A percentile compares a stretch with the other conserved stretches of the same genome.
These are phyloP conservation scores for Reinhardtius hippoglossoides DNA, from an alignment of 2,113 vertebrate genomes.

Conservation along the genomic window DNA sequence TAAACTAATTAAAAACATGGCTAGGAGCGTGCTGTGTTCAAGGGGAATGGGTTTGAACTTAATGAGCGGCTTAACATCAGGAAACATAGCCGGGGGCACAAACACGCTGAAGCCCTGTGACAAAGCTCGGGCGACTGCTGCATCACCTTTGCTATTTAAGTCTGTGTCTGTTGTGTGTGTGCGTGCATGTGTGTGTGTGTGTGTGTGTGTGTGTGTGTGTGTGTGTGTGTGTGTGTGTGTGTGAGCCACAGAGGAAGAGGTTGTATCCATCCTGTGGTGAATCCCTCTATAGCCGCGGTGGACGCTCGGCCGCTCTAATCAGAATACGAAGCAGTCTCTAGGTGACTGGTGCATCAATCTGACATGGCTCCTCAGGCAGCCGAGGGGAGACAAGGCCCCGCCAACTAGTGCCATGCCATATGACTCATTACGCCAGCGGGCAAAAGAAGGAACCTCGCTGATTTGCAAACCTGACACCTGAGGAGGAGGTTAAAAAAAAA, in stretches of 20 bases:
- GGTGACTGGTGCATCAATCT: conserved; percentile 82
- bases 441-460: conserved; percentile 58
- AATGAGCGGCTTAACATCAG: conserved; percentile 81
- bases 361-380: conserved; percentile 77
- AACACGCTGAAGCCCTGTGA: conserved; percentile 65
- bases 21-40: conserved; percentile 76
- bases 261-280: conserved; percentile 26
- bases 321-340: conserved; percentile 71
- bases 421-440: conserved; percentile 75
- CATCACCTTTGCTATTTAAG: conserved; percentile 78
- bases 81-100: conserved; percentile 75
- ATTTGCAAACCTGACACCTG: conserved; percentile 66
- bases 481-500: conserved; percentile 52
- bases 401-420: conserved; percentile 65
- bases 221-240: conserved; percentile 24
- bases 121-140: conserved; percentile 68
- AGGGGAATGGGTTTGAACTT: conserved; percentile 79
- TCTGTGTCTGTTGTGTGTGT: conserved; percentile 29
- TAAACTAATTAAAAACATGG: conserved; percentile 83
- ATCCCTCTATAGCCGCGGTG: conserved; percentile 33
- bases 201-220: conserved; percentile 1
- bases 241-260: conserved; percentile 18
- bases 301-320: conserved; percentile 77
- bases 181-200: neutral
- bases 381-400: conserved; percentile 70